phyloP scores from a whole-genome alignment of 2,113 vertebrate species.

The Alethe diademata region DNA sequence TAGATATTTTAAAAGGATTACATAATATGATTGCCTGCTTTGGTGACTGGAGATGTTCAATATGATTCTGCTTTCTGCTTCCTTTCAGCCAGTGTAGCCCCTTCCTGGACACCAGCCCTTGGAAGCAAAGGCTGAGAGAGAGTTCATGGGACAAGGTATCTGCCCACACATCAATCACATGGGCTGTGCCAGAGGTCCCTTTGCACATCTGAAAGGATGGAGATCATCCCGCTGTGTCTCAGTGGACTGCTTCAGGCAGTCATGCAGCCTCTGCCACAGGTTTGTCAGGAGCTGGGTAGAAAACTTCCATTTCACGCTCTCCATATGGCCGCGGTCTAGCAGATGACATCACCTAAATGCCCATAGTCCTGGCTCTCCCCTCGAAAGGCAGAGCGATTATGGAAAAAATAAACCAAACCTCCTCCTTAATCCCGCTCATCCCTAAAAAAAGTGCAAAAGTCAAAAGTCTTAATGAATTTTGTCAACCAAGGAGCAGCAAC shows the following conservation, averaged over 20 bases:
- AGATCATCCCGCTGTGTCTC: background rate
- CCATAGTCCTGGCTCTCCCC: background rate
- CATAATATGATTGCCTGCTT: background rate
- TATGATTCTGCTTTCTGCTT: background rate
- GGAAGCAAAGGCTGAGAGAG: background rate
- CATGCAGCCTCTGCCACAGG: background rate
- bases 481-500: background rate
- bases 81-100: background rate
- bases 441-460: background rate
- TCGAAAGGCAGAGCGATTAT: background rate
- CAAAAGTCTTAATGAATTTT: background rate
- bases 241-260: background rate
- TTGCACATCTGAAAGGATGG: background rate
- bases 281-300: background rate
- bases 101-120: background rate
- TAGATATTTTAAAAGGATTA: slow-evolving; percentile 11
- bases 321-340: background rate
- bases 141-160: background rate
- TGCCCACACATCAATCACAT: fast-evolving
- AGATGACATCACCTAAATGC: slow-evolving; percentile 36
- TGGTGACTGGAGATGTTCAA: background rate
- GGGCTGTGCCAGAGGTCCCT: background rate
- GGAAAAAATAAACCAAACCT: background rate
- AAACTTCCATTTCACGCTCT: slow-evolving; percentile 2
- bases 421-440: background rate